A percentile compares a stretch with the other conserved stretches of the same genome.
Evolutionary conservation across 2,113 vertebrate genomes (phyloP).

Genomic region (Charina bottae): DNA sequence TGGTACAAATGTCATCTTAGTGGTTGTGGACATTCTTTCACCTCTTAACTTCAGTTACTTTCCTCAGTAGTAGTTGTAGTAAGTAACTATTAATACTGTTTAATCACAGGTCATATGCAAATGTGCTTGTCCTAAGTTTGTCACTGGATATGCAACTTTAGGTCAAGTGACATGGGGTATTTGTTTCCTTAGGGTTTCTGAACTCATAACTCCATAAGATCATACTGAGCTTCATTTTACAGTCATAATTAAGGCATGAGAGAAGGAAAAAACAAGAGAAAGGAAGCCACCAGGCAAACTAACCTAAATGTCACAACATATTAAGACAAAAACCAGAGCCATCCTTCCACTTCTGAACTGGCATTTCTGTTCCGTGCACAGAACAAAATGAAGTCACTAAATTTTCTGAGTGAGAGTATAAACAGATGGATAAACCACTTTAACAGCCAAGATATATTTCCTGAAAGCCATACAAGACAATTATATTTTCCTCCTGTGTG

Average conservation of each 20-base stretch:
- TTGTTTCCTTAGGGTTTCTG: neutral
- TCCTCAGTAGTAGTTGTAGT: no score
- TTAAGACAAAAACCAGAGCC: conserved; percentile 71
- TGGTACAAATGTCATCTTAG: neutral
- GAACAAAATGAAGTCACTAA: conserved; percentile 65
- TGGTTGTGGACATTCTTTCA: neutral
- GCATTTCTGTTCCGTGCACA: conserved; percentile 68
- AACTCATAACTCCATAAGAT: conserved; percentile 11
- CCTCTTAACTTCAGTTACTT: neutral
- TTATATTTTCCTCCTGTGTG: conserved; percentile 42
- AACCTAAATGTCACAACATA: conserved; percentile 64
- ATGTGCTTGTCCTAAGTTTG: neutral
- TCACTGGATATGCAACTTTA: neutral
- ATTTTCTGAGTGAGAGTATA: conserved; percentile 58
- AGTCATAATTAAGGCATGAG: conserved; percentile 47
- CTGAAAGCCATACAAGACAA: conserved; percentile 51
- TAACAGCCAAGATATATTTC: conserved; percentile 63
- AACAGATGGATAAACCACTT: conserved; percentile 65
- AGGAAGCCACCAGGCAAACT: conserved; percentile 62
- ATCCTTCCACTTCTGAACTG: conserved; percentile 68
- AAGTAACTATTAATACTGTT: neutral
- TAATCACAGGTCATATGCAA: neutral
- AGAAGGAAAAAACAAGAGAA: conserved; percentile 47
- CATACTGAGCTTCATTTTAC: neutral
- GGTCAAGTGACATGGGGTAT: neutral